phyloP scores from a whole-genome alignment of 2,113 vertebrate genomes.

The Cathartes aura region DNA sequence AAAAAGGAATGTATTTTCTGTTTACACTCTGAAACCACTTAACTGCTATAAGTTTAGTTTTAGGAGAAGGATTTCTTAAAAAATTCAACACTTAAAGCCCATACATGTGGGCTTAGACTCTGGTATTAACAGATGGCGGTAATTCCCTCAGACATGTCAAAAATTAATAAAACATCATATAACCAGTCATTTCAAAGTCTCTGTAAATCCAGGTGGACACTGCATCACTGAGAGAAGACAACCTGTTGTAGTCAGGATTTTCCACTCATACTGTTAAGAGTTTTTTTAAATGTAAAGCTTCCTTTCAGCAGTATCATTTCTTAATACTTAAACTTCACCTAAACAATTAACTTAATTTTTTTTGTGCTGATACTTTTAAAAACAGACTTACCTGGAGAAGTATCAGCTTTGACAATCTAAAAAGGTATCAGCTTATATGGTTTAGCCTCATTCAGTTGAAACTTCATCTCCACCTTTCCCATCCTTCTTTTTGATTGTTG shows the following conservation, averaged over 20 bases:
- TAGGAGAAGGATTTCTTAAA: background rate
- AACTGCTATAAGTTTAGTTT: background rate
- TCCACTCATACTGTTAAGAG: background rate
- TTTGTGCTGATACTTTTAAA: background rate
- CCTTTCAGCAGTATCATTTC: background rate
- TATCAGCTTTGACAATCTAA: background rate
- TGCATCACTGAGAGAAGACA: background rate
- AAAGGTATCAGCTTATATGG: background rate
- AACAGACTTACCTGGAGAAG: background rate
- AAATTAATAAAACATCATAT: background rate
- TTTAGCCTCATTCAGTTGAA: background rate
- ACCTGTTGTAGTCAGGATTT: background rate
- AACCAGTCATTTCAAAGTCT: conserved; percentile 4
- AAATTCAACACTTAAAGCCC: background rate
- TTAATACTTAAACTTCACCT: background rate
- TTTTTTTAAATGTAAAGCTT: background rate
- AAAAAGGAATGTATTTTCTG: background rate
- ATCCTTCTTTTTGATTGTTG: background rate
- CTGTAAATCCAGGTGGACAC: background rate
- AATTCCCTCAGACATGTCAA: background rate
- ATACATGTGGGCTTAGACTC: background rate
- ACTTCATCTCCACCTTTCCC: background rate
- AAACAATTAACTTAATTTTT: background rate
- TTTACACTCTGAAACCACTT: background rate
- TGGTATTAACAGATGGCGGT: background rate